Conservation (phyloP, 2,113 vertebrate genomes). For the Saccopteryx bilineata region DNA sequence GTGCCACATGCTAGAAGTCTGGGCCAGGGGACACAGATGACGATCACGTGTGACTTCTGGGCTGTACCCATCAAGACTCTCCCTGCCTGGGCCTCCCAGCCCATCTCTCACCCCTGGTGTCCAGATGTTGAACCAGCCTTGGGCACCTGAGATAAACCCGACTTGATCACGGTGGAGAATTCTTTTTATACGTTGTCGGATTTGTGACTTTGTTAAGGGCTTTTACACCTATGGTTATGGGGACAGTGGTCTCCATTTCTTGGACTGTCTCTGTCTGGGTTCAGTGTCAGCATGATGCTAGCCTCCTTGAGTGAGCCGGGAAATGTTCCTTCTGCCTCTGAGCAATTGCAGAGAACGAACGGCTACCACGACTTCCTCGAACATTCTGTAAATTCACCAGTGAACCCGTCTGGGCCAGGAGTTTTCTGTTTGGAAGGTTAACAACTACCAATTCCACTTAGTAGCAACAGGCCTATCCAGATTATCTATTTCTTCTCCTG, state of each 20-base stretch:
- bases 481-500: neutral
- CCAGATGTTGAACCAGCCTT: neutral
- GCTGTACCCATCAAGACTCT: neutral
- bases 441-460: neutral
- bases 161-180: rapidly evolving
- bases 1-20: too few species aligned
- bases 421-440: neutral
- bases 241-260: rapidly evolving
- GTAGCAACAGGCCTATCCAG: too few species aligned
- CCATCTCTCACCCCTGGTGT: neutral
- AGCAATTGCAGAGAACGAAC: rapidly evolving
- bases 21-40: rapidly evolving
- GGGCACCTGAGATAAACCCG: neutral
- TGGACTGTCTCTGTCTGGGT: too few species aligned
- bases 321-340: neutral
- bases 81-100: too few species aligned
- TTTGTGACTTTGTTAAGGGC: neutral
- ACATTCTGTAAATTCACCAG: too few species aligned
- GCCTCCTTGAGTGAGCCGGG: neutral
- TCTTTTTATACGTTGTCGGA: neutral
- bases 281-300: neutral
- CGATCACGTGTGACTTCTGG: neutral
- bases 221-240: neutral
- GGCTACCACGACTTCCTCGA: rapidly evolving
- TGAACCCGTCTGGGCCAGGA: rapidly evolving